A percentile compares a stretch with the other conserved stretches of the same genome.
These are phyloP conservation scores for Hemicentrotus pulcherrimus DNA, from an alignment of 35 echinoderm and acorn worm species.

Conservation along the genomic window DNA sequence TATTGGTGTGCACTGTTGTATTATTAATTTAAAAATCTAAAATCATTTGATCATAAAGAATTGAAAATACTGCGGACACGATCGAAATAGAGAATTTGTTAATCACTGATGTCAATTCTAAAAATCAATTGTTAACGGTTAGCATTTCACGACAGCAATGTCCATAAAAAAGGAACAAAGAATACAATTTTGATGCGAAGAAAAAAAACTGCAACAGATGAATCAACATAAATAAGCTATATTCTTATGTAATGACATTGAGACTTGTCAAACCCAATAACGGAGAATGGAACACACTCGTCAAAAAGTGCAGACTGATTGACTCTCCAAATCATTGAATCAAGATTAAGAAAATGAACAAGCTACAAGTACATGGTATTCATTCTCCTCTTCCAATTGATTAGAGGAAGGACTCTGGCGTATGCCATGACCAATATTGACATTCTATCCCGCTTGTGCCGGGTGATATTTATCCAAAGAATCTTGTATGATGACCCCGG, in stretches of 20 bases:
- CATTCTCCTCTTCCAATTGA: background rate
- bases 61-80: too few relatives aligned
- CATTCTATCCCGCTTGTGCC: background rate
- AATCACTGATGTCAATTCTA: too few relatives aligned
- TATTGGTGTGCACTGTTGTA: too few relatives aligned
- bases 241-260: background rate
- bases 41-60: too few relatives aligned
- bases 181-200: background rate
- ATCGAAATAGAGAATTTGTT: too few relatives aligned
- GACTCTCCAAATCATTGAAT: background rate
- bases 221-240: background rate
- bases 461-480: constrained; percentile 7
- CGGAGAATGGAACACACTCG: background rate
- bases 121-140: too few relatives aligned
- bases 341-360: constrained; percentile 5
- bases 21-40: too few relatives aligned
- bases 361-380: background rate
- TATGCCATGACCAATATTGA: constrained; percentile 23
- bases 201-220: background rate
- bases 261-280: background rate
- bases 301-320: background rate
- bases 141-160: too few relatives aligned
- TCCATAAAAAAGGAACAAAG: too few relatives aligned
- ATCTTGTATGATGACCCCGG: constrained; percentile 24
- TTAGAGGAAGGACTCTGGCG: background rate